These are phyloP conservation scores for Trimorus sp. DNA, from an alignment of 2,888 invertebrate genomes.

Conservation along the genomic window DNA sequence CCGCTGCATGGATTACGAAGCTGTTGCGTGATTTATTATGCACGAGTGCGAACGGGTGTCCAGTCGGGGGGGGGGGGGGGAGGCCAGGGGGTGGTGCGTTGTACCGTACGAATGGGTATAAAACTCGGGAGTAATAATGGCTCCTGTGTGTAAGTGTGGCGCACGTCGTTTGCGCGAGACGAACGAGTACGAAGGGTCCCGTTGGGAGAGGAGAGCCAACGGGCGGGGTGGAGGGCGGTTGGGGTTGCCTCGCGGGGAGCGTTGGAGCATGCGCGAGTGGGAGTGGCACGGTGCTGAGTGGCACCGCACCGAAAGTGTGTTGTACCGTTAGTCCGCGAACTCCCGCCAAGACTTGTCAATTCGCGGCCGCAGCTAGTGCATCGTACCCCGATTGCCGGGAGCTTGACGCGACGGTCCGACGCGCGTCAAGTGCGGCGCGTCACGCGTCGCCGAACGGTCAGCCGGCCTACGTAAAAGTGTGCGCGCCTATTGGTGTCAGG, in stretches of 20 bases:
- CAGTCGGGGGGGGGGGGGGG: conserved; percentile 4
- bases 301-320: conserved; percentile 67
- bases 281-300: conserved; percentile 74
- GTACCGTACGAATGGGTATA: conserved; percentile 62
- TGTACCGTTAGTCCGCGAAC: conserved; percentile 70
- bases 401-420: conserved; percentile 21
- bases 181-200: conserved; percentile 55
- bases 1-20: conserved; percentile 32
- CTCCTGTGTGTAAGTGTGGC: conserved; percentile 39
- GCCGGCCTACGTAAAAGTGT: conserved; percentile 27
- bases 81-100: conserved; percentile 33
- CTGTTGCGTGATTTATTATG: conserved; percentile 34
- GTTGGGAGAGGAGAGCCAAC: conserved; percentile 31
- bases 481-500: conserved; percentile 20
- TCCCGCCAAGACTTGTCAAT: conserved; percentile 79
- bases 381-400: conserved; percentile 51
- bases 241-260: conserved; percentile 41
- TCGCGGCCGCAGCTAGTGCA: conserved; percentile 69
- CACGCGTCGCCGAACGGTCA: conserved; percentile 25
- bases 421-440: conserved; percentile 36
- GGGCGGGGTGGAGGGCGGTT: conserved; percentile 19
- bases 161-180: conserved; percentile 53
- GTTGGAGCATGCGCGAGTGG: conserved; percentile 79
- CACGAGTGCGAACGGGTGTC: conserved; percentile 16
- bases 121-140: conserved; percentile 64